Conservation (phyloP, 2,113 vertebrate species). For the Cryptotis parvus region DNA sequence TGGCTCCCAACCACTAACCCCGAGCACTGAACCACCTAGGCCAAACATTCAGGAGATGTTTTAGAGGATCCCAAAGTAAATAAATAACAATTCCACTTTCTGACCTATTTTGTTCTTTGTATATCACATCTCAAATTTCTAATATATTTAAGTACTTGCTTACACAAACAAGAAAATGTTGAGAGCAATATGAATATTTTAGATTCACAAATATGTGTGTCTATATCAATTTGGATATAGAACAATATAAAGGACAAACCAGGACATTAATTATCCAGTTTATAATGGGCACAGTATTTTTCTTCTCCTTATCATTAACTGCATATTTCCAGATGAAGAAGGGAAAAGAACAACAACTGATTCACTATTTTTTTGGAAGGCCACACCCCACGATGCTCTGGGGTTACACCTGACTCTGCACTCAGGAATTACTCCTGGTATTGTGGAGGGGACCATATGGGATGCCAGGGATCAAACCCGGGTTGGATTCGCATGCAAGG, state of each 20-base stretch:
- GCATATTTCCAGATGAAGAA: neutral
- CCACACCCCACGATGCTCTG: too few relatives aligned
- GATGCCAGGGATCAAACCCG: too few relatives aligned
- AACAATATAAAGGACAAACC: slow-evolving; percentile 14
- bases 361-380: too few relatives aligned
- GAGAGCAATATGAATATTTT: slow-evolving; percentile 35
- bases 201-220: neutral
- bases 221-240: slow-evolving; percentile 10
- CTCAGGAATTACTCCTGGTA: too few relatives aligned
- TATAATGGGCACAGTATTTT: slow-evolving; percentile 1
- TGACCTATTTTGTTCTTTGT: slow-evolving; percentile 16
- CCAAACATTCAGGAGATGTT: too few relatives aligned
- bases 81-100: slow-evolving; percentile 50
- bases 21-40: too few relatives aligned
- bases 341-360: slow-evolving; percentile 15
- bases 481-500: too few relatives aligned
- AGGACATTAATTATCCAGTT: slow-evolving; percentile 23
- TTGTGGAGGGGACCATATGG: too few relatives aligned
- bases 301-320: slow-evolving; percentile 17
- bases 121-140: slow-evolving; percentile 10
- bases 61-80: too few relatives aligned
- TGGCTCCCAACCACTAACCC: too few relatives aligned
- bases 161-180: slow-evolving; percentile 13
- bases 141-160: slow-evolving; percentile 6
- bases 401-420: too few relatives aligned